Evolutionary conservation across 2,888 invertebrate species (phyloP).

Genomic region (Oxyteleia sp.): DNA sequence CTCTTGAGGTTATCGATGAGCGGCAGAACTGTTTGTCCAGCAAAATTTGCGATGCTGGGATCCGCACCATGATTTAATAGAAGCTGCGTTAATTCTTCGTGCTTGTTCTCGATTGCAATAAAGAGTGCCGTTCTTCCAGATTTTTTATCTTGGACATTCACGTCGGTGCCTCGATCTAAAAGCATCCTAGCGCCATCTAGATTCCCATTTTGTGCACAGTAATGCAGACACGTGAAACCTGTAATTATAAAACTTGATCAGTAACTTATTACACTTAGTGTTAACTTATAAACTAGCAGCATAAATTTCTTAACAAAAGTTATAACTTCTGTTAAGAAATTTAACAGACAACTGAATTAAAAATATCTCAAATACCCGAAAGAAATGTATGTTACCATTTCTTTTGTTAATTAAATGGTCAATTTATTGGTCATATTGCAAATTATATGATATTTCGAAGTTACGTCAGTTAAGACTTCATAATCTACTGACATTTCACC

Average conservation of each 20-base stretch:
- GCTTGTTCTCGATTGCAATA: conserved; percentile 81
- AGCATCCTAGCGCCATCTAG: conserved; percentile 77
- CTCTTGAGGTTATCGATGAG: conserved; percentile 79
- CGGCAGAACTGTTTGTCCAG: conserved; percentile 81
- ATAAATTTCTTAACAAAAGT: no score
- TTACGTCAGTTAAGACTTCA: no score
- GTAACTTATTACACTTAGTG: no score
- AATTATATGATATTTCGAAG: no score
- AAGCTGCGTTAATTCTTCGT: conserved; percentile 72
- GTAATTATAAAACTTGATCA: conserved; percentile 1
- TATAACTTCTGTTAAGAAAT: no score
- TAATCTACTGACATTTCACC: no score
- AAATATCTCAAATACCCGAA: no score
- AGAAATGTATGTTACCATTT: no score
- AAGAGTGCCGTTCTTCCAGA: conserved; percentile 84
- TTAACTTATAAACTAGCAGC: no score
- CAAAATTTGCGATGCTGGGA: conserved; percentile 79
- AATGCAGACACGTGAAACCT: conserved; percentile 84
- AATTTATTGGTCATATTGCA: no score
- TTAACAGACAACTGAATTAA: no score
- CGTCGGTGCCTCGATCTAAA: conserved; percentile 77
- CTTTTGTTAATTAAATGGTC: no score
- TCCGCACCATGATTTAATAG: conserved; percentile 79
- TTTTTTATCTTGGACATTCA: conserved; percentile 81
- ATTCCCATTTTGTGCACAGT: conserved; percentile 80